Evolutionary conservation across 2,113 vertebrate species (phyloP).

Genomic region (Oxyruncus cristatus): DNA sequence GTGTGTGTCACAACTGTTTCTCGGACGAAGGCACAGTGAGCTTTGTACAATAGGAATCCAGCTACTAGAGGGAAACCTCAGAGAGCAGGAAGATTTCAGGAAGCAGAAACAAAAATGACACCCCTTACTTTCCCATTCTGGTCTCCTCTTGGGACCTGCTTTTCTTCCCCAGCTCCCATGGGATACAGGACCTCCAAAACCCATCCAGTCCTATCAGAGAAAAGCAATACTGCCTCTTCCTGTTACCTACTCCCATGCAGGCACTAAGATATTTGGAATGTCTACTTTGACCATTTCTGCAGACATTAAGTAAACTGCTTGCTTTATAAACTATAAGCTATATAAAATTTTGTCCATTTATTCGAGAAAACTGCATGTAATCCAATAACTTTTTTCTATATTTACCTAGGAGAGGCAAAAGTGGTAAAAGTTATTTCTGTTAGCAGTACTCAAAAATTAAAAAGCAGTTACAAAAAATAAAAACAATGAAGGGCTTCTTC

Average conservation of each 20-base stretch:
- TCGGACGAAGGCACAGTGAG: not conserved
- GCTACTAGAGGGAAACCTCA: not conserved
- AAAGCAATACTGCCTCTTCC: not conserved
- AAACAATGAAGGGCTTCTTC: not conserved
- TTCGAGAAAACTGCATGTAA: not conserved
- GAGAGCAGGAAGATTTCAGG: not conserved
- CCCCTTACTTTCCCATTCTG: not conserved
- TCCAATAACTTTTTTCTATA: not conserved
- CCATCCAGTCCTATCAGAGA: not conserved
- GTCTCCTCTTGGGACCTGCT: not conserved
- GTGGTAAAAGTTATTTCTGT: not conserved
- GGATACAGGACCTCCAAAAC: not conserved
- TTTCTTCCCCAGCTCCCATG: not conserved
- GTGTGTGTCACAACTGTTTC: not conserved
- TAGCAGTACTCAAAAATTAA: not conserved
- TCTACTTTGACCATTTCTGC: not conserved
- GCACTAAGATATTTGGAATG: not conserved
- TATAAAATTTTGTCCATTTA: not conserved
- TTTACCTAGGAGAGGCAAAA: not conserved
- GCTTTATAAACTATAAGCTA: not conserved
- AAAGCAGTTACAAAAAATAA: not conserved
- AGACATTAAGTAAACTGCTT: not conserved
- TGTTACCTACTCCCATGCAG: not conserved
- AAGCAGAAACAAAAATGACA: not conserved
- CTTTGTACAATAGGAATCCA: not conserved